Evolutionary conservation across 1,140 invertebrate genomes (phyloP).

Genomic region (Lepidotrigona ventralis): DNA sequence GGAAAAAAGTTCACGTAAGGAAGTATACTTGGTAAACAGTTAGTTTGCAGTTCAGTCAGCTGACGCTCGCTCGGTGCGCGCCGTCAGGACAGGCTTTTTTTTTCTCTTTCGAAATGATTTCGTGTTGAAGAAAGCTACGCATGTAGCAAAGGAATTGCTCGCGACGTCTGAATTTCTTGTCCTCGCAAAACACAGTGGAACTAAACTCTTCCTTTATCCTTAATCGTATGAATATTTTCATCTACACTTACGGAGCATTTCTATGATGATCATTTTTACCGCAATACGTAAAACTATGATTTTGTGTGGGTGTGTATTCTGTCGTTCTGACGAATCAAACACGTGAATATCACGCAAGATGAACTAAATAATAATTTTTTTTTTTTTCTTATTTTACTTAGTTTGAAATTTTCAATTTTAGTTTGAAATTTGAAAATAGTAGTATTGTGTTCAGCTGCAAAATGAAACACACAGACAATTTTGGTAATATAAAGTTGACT

Average conservation of each 20-base stretch:
- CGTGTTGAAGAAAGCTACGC: not conserved
- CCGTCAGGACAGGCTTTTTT: not conserved
- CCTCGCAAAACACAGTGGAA: not conserved
- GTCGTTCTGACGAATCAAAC: not conserved
- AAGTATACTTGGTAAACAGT: slow-evolving; percentile 15
- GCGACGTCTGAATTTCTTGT: not conserved
- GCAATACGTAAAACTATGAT: not conserved
- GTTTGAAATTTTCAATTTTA: not conserved
- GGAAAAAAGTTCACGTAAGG: not conserved
- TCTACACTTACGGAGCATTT: not conserved
- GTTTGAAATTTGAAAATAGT: not conserved
- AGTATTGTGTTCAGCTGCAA: not conserved
- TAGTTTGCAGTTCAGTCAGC: slow-evolving; percentile 28
- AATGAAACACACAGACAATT: not conserved
- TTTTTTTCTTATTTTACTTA: not conserved
- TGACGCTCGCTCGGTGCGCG: not conserved
- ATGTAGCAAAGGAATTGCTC: not conserved
- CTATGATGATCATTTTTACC: not conserved
- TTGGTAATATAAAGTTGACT: not conserved
- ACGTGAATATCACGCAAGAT: not conserved
- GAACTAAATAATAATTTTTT: not conserved
- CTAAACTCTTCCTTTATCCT: not conserved
- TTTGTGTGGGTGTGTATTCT: not conserved
- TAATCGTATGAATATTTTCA: not conserved
- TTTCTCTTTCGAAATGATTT: not conserved